A percentile compares a stretch with the other conserved stretches of the same genome.
phyloP scores from a whole-genome alignment of 2,888 invertebrate species.

The Trilocha varians region DNA sequence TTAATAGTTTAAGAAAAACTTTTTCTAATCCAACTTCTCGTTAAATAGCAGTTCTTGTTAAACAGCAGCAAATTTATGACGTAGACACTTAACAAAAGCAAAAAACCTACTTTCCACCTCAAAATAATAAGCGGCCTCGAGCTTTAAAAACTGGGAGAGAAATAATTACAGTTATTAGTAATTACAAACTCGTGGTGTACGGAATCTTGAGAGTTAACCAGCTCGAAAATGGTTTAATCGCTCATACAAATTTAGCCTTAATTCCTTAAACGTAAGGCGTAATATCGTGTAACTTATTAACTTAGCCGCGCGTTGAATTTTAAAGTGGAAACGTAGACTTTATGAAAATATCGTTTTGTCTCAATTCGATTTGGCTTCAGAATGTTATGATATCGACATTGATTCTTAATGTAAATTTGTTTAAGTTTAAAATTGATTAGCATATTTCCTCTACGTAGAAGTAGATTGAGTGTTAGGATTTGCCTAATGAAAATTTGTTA shows the following conservation, averaged over 20 bases:
- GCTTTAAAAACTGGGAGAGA: constrained; percentile 31
- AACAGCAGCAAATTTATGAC: no score
- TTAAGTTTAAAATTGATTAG: constrained; percentile 33
- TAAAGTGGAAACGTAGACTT: constrained; percentile 30
- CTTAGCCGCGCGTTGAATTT: constrained; percentile 25
- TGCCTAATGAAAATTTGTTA: no score
- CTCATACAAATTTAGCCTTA: constrained; percentile 24
- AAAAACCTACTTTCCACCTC: constrained; percentile 16
- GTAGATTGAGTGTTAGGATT: no score
- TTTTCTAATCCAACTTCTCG: no score
- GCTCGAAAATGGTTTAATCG: constrained; percentile 30
- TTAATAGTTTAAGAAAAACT: no score
- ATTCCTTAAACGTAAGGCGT: constrained; percentile 27
- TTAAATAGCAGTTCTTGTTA: no score
- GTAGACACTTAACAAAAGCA: no score
- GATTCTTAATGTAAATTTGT: constrained; percentile 23
- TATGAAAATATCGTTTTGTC: constrained; percentile 29
- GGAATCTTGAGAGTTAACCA: constrained; percentile 44
- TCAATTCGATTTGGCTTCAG: constrained; percentile 28
- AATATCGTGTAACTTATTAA: constrained; percentile 25
- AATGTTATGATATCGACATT: constrained; percentile 31
- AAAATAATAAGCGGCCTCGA: constrained; percentile 24
- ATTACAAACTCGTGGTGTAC: constrained; percentile 46
- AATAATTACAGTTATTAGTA: constrained; percentile 51
- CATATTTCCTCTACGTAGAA: no score